Percentiles rank a stretch among this genome's conserved stretches.
These are phyloP conservation scores for Chamaetylas fuelleborni DNA, from an alignment of 2,113 vertebrate genomes.

Conservation along the genomic window DNA sequence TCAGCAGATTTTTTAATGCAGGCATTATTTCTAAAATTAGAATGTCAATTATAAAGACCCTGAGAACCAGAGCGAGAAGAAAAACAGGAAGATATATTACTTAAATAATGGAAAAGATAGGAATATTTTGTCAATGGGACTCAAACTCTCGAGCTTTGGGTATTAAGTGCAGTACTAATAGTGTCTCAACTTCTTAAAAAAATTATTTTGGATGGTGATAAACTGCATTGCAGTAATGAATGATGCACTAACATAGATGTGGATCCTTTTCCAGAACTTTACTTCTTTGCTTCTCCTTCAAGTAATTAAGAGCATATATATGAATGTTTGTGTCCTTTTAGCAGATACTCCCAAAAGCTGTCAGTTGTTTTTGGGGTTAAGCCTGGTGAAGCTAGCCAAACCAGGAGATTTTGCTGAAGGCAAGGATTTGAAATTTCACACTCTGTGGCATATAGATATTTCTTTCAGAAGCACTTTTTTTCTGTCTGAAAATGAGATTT, in stretches of 20 bases:
- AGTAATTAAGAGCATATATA: not conserved
- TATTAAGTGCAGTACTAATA: not conserved
- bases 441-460: not conserved
- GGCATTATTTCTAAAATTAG: not conserved
- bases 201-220: not conserved
- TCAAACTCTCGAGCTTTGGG: not conserved
- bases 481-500: not conserved
- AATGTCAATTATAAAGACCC: not conserved
- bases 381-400: not conserved
- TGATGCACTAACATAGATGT: not conserved
- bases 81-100: not conserved
- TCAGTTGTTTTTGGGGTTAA: not conserved
- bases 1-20: not conserved
- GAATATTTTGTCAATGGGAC: not conserved
- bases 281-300: not conserved
- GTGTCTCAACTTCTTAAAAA: not conserved
- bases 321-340: not conserved
- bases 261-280: not conserved
- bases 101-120: not conserved
- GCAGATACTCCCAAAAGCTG: not conserved
- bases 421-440: not conserved
- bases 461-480: not conserved
- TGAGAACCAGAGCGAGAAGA: not conserved
- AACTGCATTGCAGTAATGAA: not conserved
- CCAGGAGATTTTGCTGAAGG: not conserved